Conservation (phyloP, 2,888 invertebrate species). For the Cephus sareptanus region DNA sequence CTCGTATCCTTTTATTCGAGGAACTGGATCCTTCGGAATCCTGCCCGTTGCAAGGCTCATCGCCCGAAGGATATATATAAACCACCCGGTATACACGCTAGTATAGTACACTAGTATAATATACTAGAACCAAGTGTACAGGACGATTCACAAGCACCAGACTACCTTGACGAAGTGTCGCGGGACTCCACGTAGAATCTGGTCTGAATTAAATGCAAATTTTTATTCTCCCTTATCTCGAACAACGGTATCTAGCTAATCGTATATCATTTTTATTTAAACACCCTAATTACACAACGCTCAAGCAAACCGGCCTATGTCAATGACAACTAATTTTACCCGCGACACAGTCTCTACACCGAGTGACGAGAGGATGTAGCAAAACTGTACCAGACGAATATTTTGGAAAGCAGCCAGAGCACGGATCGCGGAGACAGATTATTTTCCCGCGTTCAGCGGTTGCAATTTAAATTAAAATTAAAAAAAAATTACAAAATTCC, state of each 20-base stretch:
- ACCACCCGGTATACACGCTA: neutral
- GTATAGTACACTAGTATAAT: neutral
- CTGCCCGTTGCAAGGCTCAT: neutral
- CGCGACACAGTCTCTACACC: neutral
- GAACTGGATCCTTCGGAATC: neutral
- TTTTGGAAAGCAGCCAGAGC: neutral
- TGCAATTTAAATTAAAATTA: neutral
- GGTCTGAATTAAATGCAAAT: constrained; percentile 39
- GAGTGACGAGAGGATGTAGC: neutral
- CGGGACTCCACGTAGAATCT: too few species aligned
- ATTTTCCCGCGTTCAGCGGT: neutral
- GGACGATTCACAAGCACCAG: neutral
- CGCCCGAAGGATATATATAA: neutral
- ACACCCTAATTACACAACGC: constrained; percentile 29
- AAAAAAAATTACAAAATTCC: neutral
- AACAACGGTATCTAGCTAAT: constrained; percentile 28
- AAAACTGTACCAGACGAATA: neutral
- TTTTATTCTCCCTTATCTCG: constrained; percentile 28
- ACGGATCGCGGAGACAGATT: neutral
- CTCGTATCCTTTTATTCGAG: neutral
- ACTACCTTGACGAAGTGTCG: neutral
- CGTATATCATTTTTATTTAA: constrained; percentile 42
- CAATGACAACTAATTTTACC: neutral
- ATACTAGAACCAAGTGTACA: neutral
- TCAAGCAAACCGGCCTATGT: constrained; percentile 11